A percentile compares a stretch with the other conserved stretches of the same genome.
phyloP scores from a whole-genome alignment of 2,113 vertebrate genomes.

The Rhinolophus sinicus region DNA sequence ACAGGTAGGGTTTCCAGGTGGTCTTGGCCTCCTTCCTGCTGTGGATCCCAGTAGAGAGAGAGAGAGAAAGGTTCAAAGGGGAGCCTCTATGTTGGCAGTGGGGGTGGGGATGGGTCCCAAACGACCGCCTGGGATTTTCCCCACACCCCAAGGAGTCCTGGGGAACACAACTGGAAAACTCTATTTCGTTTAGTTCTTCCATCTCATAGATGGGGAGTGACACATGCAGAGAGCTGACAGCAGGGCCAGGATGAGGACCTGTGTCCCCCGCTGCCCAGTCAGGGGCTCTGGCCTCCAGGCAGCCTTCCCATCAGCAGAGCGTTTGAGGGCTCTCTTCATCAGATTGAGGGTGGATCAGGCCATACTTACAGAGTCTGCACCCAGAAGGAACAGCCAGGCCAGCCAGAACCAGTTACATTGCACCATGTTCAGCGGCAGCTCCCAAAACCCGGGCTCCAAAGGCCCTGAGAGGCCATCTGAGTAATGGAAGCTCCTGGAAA shows the following conservation, averaged over 20 bases:
- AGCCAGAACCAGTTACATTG: background rate
- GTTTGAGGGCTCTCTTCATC: background rate
- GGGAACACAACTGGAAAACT: background rate
- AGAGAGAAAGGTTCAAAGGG: background rate
- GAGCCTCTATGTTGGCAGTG: background rate
- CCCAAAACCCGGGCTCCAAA: background rate
- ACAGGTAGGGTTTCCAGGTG: background rate
- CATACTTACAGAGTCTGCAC: background rate
- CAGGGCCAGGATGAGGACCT: background rate
- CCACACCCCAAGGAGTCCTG: background rate
- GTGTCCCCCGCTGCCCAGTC: background rate
- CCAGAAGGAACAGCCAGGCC: background rate
- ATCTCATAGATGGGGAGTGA: background rate
- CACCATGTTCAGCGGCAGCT: background rate
- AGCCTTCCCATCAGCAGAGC: background rate
- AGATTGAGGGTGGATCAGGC: background rate
- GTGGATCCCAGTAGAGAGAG: background rate
- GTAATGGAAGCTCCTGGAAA: background rate
- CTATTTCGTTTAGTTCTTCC: background rate
- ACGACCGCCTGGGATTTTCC: background rate
- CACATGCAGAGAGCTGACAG: background rate
- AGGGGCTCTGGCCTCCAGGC: background rate
- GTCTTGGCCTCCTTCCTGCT: background rate
- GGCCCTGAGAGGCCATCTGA: background rate
- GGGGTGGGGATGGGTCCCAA: too few species aligned